A percentile compares a stretch with the other conserved stretches of the same genome.
phyloP scores from a whole-genome alignment of 2,888 invertebrate species.

The Syrista parreyssii region DNA sequence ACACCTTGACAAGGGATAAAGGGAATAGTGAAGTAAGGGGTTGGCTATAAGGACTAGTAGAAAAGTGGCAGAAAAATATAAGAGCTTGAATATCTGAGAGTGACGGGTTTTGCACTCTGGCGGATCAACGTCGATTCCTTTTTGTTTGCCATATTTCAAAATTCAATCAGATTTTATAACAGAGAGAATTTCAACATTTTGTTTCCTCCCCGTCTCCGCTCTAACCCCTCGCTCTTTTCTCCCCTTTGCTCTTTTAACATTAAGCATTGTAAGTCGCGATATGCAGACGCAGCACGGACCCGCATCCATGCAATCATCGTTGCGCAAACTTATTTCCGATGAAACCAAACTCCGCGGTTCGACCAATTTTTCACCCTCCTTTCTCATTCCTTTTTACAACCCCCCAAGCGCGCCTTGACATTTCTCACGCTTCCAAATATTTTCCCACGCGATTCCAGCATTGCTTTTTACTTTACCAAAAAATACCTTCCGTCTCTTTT shows the following conservation, averaged over 20 bases:
- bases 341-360: slow-evolving; percentile 37
- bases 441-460: too few relatives aligned
- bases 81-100: not conserved
- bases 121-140: not conserved
- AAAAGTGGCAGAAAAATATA: not conserved
- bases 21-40: not conserved
- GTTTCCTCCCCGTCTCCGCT: not conserved
- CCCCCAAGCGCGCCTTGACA: not conserved
- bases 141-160: slow-evolving; percentile 8
- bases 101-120: not conserved
- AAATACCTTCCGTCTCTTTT: too few relatives aligned
- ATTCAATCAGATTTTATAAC: slow-evolving; percentile 6
- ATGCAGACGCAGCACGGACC: slow-evolving; percentile 49
- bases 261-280: slow-evolving; percentile 24
- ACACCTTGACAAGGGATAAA: not conserved
- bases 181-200: not conserved
- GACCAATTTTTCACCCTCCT: slow-evolving; percentile 21
- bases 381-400: not conserved
- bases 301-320: slow-evolving; percentile 56
- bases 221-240: not conserved
- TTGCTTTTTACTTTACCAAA: too few relatives aligned
- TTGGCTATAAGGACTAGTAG: not conserved
- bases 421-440: too few relatives aligned
- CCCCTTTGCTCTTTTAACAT: too few relatives aligned
- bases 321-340: slow-evolving; percentile 27